These are phyloP conservation scores for Pempheris klunzingeri DNA, from an alignment of 2,797 vertebrate genomes.

Conservation along the genomic window DNA sequence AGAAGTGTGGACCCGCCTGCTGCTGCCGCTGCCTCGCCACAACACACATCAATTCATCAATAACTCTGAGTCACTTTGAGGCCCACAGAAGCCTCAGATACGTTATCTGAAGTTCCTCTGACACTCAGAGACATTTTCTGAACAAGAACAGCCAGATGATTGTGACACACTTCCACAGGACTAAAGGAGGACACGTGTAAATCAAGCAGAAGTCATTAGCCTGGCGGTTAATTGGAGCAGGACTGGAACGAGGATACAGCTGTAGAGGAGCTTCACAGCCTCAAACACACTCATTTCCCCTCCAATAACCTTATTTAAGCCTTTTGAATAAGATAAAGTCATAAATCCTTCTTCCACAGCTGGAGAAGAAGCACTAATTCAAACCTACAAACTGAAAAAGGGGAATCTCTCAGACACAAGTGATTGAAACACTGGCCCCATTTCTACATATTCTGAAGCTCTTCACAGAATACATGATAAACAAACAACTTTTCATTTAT, in stretches of 20 bases:
- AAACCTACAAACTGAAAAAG: too few relatives aligned
- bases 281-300: neutral
- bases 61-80: too few relatives aligned
- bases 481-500: too few relatives aligned
- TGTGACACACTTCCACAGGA: constrained; percentile 67
- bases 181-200: constrained; percentile 60
- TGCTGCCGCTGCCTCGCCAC: too few relatives aligned
- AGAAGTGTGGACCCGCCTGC: neutral
- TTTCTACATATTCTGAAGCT: too few relatives aligned
- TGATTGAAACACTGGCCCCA: too few relatives aligned
- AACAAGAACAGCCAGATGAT: constrained; percentile 28
- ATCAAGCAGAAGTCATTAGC: constrained; percentile 66
- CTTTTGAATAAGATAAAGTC: neutral
- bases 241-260: neutral
- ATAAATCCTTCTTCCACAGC: neutral
- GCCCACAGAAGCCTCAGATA: too few relatives aligned
- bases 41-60: constrained; percentile 10
- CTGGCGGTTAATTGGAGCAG: constrained; percentile 59
- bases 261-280: neutral
- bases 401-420: too few relatives aligned
- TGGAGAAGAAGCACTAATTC: too few relatives aligned
- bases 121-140: constrained; percentile 18
- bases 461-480: too few relatives aligned
- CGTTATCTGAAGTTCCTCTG: too few relatives aligned
- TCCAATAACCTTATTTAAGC: constrained; percentile 6